These are phyloP conservation scores for Bryconaethiops microstoma DNA, from an alignment of 2,797 vertebrate species.

Conservation along the genomic window DNA sequence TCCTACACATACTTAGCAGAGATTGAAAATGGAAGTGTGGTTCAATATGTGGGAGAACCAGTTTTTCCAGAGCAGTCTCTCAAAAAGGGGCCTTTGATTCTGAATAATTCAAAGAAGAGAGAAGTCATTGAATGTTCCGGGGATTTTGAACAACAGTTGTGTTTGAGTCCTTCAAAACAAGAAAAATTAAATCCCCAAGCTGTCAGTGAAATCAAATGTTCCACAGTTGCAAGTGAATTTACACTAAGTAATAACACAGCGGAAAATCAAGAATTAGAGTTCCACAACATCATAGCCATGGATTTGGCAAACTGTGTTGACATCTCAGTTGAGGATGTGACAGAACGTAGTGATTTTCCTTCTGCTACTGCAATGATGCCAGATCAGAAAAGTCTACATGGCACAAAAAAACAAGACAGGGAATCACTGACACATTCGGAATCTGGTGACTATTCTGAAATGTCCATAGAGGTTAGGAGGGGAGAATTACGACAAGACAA, in stretches of 20 bases:
- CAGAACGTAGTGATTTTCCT: constrained; percentile 15
- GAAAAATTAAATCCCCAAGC: constrained; percentile 2
- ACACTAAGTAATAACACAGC: constrained; percentile 18
- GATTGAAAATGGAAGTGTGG: constrained; percentile 7
- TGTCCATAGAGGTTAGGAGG: constrained; percentile 35
- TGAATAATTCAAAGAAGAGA: constrained; percentile 5
- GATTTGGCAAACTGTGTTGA: constrained; percentile 49
- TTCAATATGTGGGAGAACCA: constrained; percentile 26
- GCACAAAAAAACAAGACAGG: constrained; percentile 5
- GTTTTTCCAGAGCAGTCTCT: constrained; percentile 9
- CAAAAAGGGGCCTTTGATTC: not conserved
- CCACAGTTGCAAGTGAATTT: not conserved
- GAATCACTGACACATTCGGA: constrained; percentile 14
- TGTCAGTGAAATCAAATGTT: constrained; percentile 7
- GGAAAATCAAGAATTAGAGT: constrained; percentile 3
- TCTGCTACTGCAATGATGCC: not conserved
- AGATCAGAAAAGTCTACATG: not conserved
- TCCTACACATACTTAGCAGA: not conserved
- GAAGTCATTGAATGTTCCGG: constrained; percentile 18
- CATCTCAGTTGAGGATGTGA: constrained; percentile 25
- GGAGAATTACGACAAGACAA: constrained; percentile 38
- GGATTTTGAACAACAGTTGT: constrained; percentile 7
- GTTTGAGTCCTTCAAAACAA: not conserved
- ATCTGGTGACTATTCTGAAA: constrained; percentile 33
- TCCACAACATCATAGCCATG: constrained; percentile 24